Evolutionary conservation across 92 coral and sea anemone species (phyloP).

Genomic region (Zoanthus sansibaricus): DNA sequence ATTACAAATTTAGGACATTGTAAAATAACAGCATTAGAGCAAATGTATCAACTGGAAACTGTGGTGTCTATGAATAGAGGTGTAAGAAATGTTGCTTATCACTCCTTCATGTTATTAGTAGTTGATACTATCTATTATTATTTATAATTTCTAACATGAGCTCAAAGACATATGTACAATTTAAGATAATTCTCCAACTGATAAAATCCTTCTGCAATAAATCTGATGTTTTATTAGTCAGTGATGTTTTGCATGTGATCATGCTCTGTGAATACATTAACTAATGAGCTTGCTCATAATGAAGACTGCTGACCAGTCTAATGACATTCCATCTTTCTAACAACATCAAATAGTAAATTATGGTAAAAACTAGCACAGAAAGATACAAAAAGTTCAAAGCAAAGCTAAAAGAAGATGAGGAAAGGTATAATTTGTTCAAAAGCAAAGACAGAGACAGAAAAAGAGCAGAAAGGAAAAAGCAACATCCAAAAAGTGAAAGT

Average conservation of each 20-base stretch:
- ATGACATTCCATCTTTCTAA: too few species aligned
- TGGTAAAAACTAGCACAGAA: too few species aligned
- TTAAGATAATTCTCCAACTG: background rate
- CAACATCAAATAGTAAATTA: too few species aligned
- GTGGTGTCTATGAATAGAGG: constrained; percentile 1
- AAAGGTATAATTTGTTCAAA: too few species aligned
- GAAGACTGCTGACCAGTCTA: background rate
- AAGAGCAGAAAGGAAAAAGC: too few species aligned
- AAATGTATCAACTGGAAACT: background rate
- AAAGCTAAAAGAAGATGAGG: too few species aligned
- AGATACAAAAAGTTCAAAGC: too few species aligned
- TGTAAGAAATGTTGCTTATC: background rate
- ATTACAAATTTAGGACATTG: background rate
- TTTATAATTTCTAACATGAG: background rate
- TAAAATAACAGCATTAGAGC: constrained; percentile 1
- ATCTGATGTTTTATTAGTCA: background rate
- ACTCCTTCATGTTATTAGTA: constrained; percentile 8
- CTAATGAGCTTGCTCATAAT: background rate
- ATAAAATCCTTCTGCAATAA: constrained; percentile 6
- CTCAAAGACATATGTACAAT: background rate
- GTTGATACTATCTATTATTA: background rate
- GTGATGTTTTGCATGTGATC: constrained; percentile 8
- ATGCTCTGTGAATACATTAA: background rate
- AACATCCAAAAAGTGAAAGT: too few species aligned
- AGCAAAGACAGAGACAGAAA: too few species aligned